Conservation (phyloP, 2,888 invertebrate species). For the Zootermopsis nevadensis region DNA sequence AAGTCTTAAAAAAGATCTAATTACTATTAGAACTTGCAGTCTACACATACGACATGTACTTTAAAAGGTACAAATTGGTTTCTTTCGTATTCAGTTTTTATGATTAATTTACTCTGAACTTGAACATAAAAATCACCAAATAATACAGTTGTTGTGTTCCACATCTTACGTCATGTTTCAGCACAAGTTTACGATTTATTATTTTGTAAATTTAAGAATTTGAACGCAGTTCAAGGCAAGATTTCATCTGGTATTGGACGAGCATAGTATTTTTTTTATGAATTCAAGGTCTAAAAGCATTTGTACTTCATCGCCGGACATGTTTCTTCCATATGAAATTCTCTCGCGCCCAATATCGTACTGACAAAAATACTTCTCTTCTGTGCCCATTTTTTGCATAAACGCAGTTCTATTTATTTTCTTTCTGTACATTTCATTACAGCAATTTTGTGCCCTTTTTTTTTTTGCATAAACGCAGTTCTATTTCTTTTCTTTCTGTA, state of each 20-base stretch:
- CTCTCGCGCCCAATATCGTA: neutral
- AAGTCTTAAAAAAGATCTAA: too few relatives aligned
- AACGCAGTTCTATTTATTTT: neutral
- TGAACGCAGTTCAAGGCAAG: too few relatives aligned
- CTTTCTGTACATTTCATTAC: conserved; percentile 1
- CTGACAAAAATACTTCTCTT: neutral
- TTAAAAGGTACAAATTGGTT: too few relatives aligned
- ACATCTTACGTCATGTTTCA: neutral
- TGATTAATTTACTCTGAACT: too few relatives aligned
- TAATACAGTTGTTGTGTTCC: too few relatives aligned
- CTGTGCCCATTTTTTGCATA: neutral
- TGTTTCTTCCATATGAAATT: neutral
- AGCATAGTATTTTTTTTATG: neutral
- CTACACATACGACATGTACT: too few relatives aligned
- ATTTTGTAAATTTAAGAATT: neutral
- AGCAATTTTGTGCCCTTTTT: neutral
- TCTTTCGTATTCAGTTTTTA: too few relatives aligned
- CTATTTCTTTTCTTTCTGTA: neutral
- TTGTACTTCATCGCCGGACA: neutral
- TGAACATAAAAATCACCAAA: too few relatives aligned
- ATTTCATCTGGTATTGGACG: too few relatives aligned
- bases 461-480: neutral
- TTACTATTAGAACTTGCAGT: too few relatives aligned
- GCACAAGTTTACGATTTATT: neutral
- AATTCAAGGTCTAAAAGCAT: neutral